A percentile compares a stretch with the other conserved stretches of the same genome.
These are phyloP conservation scores for Cochlearius cochlearius DNA, from an alignment of 2,113 vertebrate genomes.

Conservation along the genomic window DNA sequence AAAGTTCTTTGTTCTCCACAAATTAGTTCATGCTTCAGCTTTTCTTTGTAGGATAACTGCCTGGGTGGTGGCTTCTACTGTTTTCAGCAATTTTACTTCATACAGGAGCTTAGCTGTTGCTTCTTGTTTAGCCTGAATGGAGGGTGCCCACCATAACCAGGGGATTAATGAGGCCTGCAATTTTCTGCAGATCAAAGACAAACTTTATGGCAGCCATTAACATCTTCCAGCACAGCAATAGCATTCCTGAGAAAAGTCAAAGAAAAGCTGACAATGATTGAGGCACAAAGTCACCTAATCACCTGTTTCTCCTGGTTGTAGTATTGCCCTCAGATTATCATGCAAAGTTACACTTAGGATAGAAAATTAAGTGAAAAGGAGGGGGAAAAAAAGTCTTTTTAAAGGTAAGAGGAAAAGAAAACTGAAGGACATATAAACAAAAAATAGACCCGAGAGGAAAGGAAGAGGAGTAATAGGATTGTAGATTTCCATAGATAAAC, in stretches of 20 bases:
- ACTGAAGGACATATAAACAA: background rate
- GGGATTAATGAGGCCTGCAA: constrained; percentile 16
- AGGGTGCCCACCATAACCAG: background rate
- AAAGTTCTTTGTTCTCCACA: constrained; percentile 27
- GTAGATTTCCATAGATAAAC: background rate
- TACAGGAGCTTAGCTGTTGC: background rate
- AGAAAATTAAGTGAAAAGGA: background rate
- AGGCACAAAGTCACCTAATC: background rate
- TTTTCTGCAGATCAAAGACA: constrained; percentile 50
- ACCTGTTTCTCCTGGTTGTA: background rate
- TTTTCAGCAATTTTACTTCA: background rate
- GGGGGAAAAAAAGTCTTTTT: accelerated
- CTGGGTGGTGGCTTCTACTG: background rate
- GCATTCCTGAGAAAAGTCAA: constrained; percentile 30
- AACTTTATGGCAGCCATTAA: constrained; percentile 19
- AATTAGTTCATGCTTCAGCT: constrained; percentile 13
- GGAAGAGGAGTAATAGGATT: background rate
- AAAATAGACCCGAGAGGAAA: background rate
- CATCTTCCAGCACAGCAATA: background rate
- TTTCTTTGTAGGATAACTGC: background rate
- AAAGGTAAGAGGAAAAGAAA: background rate
- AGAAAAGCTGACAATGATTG: background rate
- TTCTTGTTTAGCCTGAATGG: constrained; percentile 11
- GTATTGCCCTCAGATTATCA: background rate
- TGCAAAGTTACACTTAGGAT: background rate